Base-by-base conservation (phyloP, 1,140 invertebrate genomes). In the Schlechtendalia chinensis region DNA sequence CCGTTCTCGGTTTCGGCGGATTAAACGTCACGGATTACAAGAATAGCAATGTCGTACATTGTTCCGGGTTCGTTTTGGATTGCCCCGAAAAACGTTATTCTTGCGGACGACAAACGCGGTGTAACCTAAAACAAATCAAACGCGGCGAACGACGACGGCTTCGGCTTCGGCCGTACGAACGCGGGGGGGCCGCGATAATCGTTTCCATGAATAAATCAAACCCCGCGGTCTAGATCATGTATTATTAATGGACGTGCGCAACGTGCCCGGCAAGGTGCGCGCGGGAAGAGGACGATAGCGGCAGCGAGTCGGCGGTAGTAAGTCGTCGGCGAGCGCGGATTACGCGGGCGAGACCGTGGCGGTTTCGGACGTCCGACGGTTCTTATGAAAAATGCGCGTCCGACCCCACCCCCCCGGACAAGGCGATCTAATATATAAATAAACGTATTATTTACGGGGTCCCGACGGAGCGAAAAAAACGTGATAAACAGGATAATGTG, bases 121-220 rank as follows among this genome's bases (percentile, higher is more conserved):
- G n/a, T n/a, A n/a, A n/a, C n/a, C n/a, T n/a, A n/a, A n/a, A n/a
- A n/a, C n/a, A n/a, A n/a, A n/a, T n/a, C n/a, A n/a, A n/a, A n/a
- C n/a, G n/a, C n/a, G n/a, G n/a, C n/a, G n/a, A n/a, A n/a, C n/a
- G n/a, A n/a, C n/a, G n/a, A n/a, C n/a, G n/a, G n/a, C n/a, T n/a
- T n/a, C n/a, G n/a, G n/a, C n/a, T n/a, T n/a, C n/a, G n/a, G n/a
- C n/a, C n/a, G n/a, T n/a, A n/a, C n/a, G n/a, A n/a, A n/a, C n/a
- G n/a, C n/a, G n/a, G 17, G 22, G n/a, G 17, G 17, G 53, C 74
- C 54, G 32, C 58, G 74, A 79, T 79, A 79, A 79, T 79, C 74
- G 74, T 79, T 79, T 63, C 74, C 50, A 79, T 79, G 74, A 79
- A 79, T 79, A 79, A 79, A 79, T 79, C 61, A 79, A 79, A 79